Evolutionary conservation across 2,888 invertebrate species (phyloP), one percentile per base, ranked within the genome.

Genomic region (Phymatocera aterrima): DNA sequence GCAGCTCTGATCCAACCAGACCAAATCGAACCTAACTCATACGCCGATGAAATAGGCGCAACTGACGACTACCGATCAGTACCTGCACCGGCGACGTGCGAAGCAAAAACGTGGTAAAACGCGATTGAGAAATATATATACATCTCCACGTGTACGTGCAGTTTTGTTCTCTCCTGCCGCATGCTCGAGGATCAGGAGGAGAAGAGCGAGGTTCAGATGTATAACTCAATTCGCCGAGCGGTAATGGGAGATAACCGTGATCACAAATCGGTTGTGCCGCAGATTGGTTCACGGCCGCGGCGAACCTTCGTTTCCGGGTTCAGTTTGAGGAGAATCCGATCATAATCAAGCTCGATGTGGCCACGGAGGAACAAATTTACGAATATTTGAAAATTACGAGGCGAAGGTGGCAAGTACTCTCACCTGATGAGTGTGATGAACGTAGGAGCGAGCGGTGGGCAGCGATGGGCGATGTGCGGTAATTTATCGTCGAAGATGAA

Each of bases 81-180:
- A 72, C 72, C n/a, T n/a, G n/a, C 72, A 48, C 72, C 72, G 51
- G 51, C 72, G 72, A 72, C 72, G 72, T 72, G 72, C 72, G 15
- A 72, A 51, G 72, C 48, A 72, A 72, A 72, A 72, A 72, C 72
- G 72, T 10, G 31, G 72, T 10, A 18, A 72, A 31, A 51, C 18
- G 48, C 28, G 28, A 72, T 72, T 48, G 48, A 51, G 48, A 51
- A 72, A 48, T 51, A 68, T n/a, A n/a, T n/a, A n/a, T n/a, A n/a
- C n/a, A n/a, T n/a, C n/a, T n/a, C n/a, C n/a, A n/a, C n/a, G n/a
- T n/a, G n/a, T n/a, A n/a, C n/a, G n/a, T n/a, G n/a, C n/a, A n/a
- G n/a, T 24, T 46, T 18, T 12, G 18, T 18, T 34, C 37, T n/a
- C 3, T 10, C 3, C n/a, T 18, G 48, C n/a, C n/a, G n/a, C n/a